phyloP scores from a whole-genome alignment of 35 echinoderm and acorn worm genomes.

The Strongylocentrotus purpuratus region DNA sequence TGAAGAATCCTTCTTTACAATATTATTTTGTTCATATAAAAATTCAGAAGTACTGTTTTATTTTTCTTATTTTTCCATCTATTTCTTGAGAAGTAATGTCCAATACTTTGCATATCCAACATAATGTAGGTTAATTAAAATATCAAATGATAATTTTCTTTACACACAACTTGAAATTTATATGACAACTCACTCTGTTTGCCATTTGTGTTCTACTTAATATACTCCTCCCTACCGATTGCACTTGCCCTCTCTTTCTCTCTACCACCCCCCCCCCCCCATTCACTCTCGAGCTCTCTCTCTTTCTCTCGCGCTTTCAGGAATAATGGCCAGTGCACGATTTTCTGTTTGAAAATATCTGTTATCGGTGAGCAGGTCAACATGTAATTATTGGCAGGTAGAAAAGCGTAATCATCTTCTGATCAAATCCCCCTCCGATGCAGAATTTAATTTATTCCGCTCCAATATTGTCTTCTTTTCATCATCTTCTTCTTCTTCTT shows the following conservation, averaged over 20 bases:
- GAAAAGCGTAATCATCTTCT: slow-evolving; percentile 44
- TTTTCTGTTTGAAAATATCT: slow-evolving; percentile 41
- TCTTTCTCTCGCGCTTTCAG: not conserved
- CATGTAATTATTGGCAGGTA: slow-evolving; percentile 53
- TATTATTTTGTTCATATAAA: not conserved
- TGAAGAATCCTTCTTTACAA: too few species aligned
- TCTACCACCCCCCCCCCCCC: too few species aligned
- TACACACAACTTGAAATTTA: not conserved
- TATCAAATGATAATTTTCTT: not conserved
- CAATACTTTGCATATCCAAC: not conserved
- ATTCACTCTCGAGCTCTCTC: not conserved
- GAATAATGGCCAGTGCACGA: not conserved
- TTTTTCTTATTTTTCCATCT: not conserved
- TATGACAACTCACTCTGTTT: not conserved
- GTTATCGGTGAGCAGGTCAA: slow-evolving; percentile 47
- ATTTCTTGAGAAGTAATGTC: not conserved
- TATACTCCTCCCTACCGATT: not conserved
- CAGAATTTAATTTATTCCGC: slow-evolving; percentile 46
- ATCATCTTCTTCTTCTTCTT: slow-evolving; percentile 33
- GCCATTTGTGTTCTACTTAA: not conserved
- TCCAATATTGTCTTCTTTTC: slow-evolving; percentile 29
- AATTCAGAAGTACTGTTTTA: too few species aligned
- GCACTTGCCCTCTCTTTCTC: not conserved
- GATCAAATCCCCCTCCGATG: slow-evolving; percentile 43
- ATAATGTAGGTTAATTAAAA: not conserved